These are phyloP conservation scores for Sparidentex hasta DNA, from an alignment of 2,797 vertebrate genomes.

Conservation along the genomic window DNA sequence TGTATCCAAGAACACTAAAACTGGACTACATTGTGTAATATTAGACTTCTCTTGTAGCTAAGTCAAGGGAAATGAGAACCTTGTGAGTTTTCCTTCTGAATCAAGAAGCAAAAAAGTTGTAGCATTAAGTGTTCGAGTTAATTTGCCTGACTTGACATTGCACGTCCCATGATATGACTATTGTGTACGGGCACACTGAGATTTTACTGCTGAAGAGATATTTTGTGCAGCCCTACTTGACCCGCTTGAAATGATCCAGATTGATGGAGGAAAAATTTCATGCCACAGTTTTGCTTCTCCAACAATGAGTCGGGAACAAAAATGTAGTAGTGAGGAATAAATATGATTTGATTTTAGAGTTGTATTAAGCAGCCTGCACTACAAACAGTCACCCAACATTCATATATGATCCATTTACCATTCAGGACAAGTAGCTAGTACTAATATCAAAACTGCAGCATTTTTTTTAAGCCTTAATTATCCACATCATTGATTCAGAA, in stretches of 20 bases:
- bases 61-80: too few species aligned
- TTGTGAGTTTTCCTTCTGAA: too few species aligned
- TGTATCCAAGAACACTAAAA: too few species aligned
- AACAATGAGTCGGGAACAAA: background rate
- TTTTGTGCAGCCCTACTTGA: background rate
- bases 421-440: constrained; percentile 6
- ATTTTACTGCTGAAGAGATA: too few species aligned
- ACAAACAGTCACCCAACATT: background rate
- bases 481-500: constrained; percentile 1
- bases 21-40: too few species aligned
- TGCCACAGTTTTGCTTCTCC: background rate
- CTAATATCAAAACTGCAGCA: constrained; percentile 1
- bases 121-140: too few species aligned
- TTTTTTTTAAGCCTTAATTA: background rate
- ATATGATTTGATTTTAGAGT: background rate
- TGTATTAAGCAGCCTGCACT: background rate
- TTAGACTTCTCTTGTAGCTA: too few species aligned
- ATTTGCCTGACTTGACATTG: too few species aligned
- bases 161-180: too few species aligned
- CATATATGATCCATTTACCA: constrained; percentile 3
- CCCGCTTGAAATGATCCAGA: constrained; percentile 14
- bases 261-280: background rate
- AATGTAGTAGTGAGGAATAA: background rate
- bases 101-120: too few species aligned
- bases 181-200: too few species aligned